Conservation (phyloP, 2,797 vertebrate species). For the Eleutherodactylus coqui region DNA sequence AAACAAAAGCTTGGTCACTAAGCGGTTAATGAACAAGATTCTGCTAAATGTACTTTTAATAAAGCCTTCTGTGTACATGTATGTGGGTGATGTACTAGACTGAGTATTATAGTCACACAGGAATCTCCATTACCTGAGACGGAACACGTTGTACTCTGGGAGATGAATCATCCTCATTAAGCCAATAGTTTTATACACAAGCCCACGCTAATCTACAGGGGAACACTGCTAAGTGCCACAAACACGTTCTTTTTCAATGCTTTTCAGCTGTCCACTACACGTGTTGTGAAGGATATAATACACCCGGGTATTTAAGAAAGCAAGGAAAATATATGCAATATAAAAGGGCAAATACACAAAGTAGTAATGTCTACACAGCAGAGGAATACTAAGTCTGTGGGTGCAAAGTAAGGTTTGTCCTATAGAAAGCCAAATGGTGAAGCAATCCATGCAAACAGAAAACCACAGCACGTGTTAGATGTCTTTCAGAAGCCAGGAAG, state of each 20-base stretch:
- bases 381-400: neutral
- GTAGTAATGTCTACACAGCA: neutral
- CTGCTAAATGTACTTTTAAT: slow-evolving; percentile 19
- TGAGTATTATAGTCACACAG: slow-evolving; percentile 9
- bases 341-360: neutral
- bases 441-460: neutral
- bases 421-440: neutral
- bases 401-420: neutral
- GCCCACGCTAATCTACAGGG: slow-evolving; percentile 44
- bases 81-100: slow-evolving; percentile 34
- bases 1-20: too few relatives aligned
- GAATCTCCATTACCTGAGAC: slow-evolving; percentile 28
- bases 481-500: too few relatives aligned
- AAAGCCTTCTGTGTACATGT: neutral
- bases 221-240: slow-evolving; percentile 23
- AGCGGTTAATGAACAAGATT: neutral
- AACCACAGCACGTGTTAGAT: neutral
- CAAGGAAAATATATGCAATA: too few relatives aligned
- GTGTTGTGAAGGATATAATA: neutral
- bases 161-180: slow-evolving; percentile 50
- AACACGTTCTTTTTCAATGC: slow-evolving; percentile 3
- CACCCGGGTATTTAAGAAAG: neutral
- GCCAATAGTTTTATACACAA: slow-evolving; percentile 28
- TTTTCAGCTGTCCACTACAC: neutral
- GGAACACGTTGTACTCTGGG: slow-evolving; percentile 47